Evolutionary conservation across 2,888 invertebrate species (phyloP), one percentile per base, ranked within the genome.

Genomic region (Lepidonotus clava): DNA sequence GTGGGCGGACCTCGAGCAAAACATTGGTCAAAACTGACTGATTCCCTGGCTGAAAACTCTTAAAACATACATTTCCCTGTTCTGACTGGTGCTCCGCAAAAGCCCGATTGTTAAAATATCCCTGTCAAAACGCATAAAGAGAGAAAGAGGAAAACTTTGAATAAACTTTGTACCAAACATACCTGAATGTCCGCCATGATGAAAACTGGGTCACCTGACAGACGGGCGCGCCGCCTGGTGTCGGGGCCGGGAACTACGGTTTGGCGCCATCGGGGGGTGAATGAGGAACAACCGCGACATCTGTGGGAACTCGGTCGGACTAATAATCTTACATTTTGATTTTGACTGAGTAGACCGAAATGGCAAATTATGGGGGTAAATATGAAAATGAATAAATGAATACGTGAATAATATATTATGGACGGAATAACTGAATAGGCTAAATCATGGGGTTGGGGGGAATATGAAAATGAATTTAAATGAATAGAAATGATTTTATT

Each of bases 121-220:
- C 71, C 36, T 71, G 71, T 38, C 71, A 71, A 71, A 71, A 5
- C 34, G 71, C 34, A 18, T 11, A 71, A 71, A 71, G n/a, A 71
- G 34, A 71, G 38, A 38, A 71, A 38, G 71, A 38, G 38, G 71
- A 71, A 34, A 71, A 71, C 71, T 71, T 71, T 71, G 38, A 71
- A 71, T 71, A 71, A 71, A 71, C 71, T 71, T 71, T 71, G 71
- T 71, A 71, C 71, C 71, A 71, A 71, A 71, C 71, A 71, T 71
- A 71, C 71, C 71, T 71, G 71, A 71, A 38, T 71, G 71, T 71
- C 71, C 71, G 71, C 71, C 71, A 71, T 71, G 34, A 38, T 71
- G 71, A 71, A 71, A 71, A 71, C 71, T 71, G 71, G 71, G 71
- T 71, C 71, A 71, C 71, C 71, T 71, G 71, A 71, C 71, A 71